These are phyloP conservation scores for Heliothis peltigera DNA, from an alignment of 2,888 invertebrate species.

Conservation along the genomic window DNA sequence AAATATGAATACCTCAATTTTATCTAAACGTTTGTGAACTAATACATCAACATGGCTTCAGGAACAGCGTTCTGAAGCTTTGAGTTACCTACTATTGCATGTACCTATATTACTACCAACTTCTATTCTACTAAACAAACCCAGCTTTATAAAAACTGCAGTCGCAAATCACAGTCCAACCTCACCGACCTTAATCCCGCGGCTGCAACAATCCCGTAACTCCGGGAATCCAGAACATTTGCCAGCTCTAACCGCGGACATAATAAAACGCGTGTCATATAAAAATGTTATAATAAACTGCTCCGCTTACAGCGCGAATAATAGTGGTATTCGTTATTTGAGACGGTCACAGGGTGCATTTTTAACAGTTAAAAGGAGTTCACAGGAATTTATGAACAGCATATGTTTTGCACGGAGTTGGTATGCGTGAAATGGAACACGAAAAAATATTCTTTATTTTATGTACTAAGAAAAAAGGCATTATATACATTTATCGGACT, in stretches of 20 bases:
- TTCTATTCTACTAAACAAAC: slow-evolving; percentile 20
- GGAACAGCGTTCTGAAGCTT: no score
- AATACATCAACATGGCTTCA: no score
- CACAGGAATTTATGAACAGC: slow-evolving; percentile 53
- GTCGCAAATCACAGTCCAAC: slow-evolving; percentile 37
- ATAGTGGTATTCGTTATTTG: slow-evolving; percentile 50
- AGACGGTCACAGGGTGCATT: slow-evolving; percentile 50
- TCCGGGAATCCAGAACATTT: slow-evolving; percentile 44
- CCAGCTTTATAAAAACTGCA: slow-evolving; percentile 38
- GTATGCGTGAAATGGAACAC: slow-evolving; percentile 15
- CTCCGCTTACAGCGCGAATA: slow-evolving; percentile 44
- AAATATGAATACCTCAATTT: no score
- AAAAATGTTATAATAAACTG: slow-evolving; percentile 58
- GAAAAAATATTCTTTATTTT: slow-evolving; percentile 11
- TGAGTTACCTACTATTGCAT: no score
- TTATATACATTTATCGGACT: no score
- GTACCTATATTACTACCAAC: no score
- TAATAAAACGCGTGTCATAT: slow-evolving; percentile 57
- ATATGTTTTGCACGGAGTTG: slow-evolving; percentile 37
- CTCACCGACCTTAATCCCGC: slow-evolving; percentile 40
- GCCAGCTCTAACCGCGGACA: slow-evolving; percentile 50
- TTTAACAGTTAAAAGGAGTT: slow-evolving; percentile 56
- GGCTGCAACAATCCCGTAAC: slow-evolving; percentile 33
- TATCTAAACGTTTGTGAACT: no score
- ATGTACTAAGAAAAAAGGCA: no score